Percentiles rank a stretch among this genome's conserved stretches.
These are phyloP conservation scores for Drosophila paranaensis DNA, from an alignment of 2,888 invertebrate genomes.

Conservation along the genomic window DNA sequence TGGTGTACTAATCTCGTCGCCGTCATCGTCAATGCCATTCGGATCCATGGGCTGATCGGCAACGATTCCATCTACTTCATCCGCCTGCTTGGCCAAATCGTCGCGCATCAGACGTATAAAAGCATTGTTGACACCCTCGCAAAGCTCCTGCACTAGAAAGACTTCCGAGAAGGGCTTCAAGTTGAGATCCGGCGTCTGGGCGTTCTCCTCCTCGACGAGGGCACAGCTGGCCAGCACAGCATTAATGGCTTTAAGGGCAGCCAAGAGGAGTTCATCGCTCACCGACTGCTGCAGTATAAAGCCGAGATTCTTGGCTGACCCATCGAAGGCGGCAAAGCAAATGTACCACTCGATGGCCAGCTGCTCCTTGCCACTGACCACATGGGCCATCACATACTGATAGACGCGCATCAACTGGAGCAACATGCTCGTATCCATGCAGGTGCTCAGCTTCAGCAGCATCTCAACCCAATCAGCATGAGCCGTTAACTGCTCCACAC, in stretches of 20 bases:
- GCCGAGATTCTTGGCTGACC: constrained; percentile 87
- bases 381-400: constrained; percentile 85
- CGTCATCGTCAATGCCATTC: constrained; percentile 32
- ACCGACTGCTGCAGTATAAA: constrained; percentile 91
- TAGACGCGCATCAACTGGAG: constrained; percentile 90
- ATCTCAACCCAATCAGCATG: constrained; percentile 87
- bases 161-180: constrained; percentile 73
- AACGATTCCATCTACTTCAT: constrained; percentile 47
- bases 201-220: constrained; percentile 71
- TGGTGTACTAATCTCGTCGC: constrained; percentile 31
- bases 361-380: constrained; percentile 84
- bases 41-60: constrained; percentile 38
- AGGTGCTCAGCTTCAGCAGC: constrained; percentile 86
- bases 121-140: constrained; percentile 83
- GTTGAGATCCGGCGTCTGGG: constrained; percentile 54
- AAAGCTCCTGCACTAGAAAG: constrained; percentile 80
- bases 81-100: constrained; percentile 58
- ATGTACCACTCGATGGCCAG: constrained; percentile 84
- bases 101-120: constrained; percentile 80
- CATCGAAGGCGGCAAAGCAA: constrained; percentile 85
- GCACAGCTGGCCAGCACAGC: constrained; percentile 86
- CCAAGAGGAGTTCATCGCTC: constrained; percentile 87
- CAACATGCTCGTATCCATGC: constrained; percentile 90
- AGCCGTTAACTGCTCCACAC: constrained; percentile 86
- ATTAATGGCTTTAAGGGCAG: constrained; percentile 87